Percentiles rank a stretch among this genome's conserved stretches.
Conservation (phyloP, 2,797 vertebrate species). For the Erithacus rubecula region DNA sequence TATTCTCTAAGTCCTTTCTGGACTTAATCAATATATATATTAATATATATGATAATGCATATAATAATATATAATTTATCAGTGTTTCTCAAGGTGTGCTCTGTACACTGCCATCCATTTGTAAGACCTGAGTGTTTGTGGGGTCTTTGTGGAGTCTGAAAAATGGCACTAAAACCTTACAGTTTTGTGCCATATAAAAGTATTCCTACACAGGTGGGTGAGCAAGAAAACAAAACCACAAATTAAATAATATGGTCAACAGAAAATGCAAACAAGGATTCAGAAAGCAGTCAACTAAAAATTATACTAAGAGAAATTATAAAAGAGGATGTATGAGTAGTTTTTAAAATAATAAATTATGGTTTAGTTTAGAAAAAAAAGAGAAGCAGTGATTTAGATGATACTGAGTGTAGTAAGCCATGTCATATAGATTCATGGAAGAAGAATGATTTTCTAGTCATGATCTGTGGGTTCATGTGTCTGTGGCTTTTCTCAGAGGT, state of each 20-base stretch:
- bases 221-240: rapidly evolving
- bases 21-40: no score
- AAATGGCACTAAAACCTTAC: neutral
- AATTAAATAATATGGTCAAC: neutral
- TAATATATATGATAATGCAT: no score
- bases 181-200: neutral
- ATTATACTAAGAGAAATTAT: neutral
- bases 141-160: neutral
- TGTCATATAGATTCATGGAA: neutral
- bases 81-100: neutral
- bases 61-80: neutral
- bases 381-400: neutral
- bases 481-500: neutral
- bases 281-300: neutral
- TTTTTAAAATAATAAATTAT: neutral
- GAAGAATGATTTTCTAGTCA: neutral
- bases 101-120: neutral
- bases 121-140: neutral
- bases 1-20: neutral
- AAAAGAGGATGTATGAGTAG: neutral
- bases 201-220: neutral
- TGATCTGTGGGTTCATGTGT: neutral
- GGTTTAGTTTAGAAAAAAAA: neutral
- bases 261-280: neutral
- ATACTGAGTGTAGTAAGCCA: neutral